phyloP scores from a whole-genome alignment of 2,888 invertebrate species.

The Brachylomia viminalis region DNA sequence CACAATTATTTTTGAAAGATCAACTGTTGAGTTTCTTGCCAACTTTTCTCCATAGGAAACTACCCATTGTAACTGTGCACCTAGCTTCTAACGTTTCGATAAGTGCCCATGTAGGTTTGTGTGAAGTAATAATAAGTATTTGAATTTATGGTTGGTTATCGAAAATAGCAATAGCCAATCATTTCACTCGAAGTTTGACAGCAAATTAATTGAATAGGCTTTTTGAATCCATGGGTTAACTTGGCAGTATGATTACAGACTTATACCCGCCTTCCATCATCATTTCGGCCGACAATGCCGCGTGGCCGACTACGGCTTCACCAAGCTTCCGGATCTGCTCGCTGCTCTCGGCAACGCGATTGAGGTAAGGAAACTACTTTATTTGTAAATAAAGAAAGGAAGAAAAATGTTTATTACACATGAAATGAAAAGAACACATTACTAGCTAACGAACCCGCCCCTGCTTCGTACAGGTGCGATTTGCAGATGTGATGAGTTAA shows the following conservation, averaged over 20 bases:
- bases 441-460: background rate
- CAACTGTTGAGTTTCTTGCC: background rate
- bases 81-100: background rate
- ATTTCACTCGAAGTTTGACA: background rate
- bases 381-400: background rate
- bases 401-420: background rate
- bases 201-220: background rate
- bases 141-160: background rate
- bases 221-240: constrained; percentile 1
- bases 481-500: background rate
- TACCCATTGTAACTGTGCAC: background rate
- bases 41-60: background rate
- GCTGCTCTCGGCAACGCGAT: constrained; percentile 96
- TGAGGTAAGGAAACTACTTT: constrained; percentile 90
- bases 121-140: background rate
- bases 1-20: too few species aligned
- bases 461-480: background rate
- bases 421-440: background rate
- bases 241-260: constrained; percentile 86
- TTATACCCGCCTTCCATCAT: constrained; percentile 98
- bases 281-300: constrained; percentile 98
- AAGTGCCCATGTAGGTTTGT: background rate
- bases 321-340: constrained; percentile 96
- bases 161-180: background rate
- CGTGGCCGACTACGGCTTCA: constrained; percentile 99